Evolutionary conservation across 2,888 invertebrate species (phyloP), one percentile per base, ranked within the genome.

Genomic region (Malacosoma neustria): DNA sequence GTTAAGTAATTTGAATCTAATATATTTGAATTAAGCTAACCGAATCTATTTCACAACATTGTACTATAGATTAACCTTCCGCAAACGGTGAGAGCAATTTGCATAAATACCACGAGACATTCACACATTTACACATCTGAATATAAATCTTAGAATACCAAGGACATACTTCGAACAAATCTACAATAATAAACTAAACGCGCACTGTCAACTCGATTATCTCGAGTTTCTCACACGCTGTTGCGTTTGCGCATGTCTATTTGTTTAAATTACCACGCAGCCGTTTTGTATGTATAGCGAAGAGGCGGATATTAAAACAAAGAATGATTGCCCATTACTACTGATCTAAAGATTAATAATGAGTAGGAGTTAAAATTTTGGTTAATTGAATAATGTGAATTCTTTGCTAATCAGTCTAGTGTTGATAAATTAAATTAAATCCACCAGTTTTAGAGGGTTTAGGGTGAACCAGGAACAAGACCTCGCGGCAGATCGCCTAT

Each of bases 211-310:
- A 43, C 46, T 52, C 66, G 72, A 73, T 74, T 79, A 80, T 77
- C 80, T 69, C 57, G 43, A 48, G 62, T 71, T 79, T 80, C 82
- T 80, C 81, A 81, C 81, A 80, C 80, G 76, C 73, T 73, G 79
- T 79, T 72, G 60, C 51, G 54, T 30, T 7, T 9, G 22, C 49
- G 45, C 43, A 43, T 57, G 61, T 60, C 66, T 79, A 82, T 82
- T 82, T 82, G 80, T 79, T 82, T 81, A 77, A 80, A 80, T 81
- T 79, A 71, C 80, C 79, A 80, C 80, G 80, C 79, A 54, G 14
- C 22, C 9, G 22, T 5, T 5, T 22, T 22, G 9, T 22, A 22
- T 5, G 9, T 5, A 22, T 22, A 22, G 22, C 22, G 22, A 22
- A 22, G 22, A 22, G n/a, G n/a, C n/a, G n/a, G n/a, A n/a, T n/a